Conservation (phyloP, 92 coral and sea anemone species). For the Zoanthus solanderi region DNA sequence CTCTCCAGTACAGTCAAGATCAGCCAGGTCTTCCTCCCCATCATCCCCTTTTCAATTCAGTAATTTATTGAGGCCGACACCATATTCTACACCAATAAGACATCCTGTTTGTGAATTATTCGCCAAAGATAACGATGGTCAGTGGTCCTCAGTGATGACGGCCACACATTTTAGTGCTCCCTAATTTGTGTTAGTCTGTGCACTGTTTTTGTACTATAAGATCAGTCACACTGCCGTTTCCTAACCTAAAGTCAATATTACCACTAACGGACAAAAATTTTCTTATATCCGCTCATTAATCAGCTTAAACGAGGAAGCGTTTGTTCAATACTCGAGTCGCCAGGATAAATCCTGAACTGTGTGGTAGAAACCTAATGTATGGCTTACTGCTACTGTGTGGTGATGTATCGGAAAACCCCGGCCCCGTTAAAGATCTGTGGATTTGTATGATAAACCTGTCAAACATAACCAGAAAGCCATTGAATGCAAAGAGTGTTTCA, state of each 20-base stretch:
- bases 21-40: no score
- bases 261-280: slow-evolving; percentile 8
- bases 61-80: no score
- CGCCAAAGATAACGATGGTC: not conserved
- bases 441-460: slow-evolving; percentile 27
- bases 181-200: slow-evolving; percentile 12
- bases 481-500: slow-evolving; percentile 28
- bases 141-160: slow-evolving; percentile 18
- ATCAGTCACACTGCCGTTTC: slow-evolving; percentile 13
- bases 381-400: slow-evolving; percentile 35
- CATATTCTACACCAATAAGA: no score
- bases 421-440: slow-evolving; percentile 7
- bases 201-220: slow-evolving; percentile 16
- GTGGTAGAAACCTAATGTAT: slow-evolving; percentile 25
- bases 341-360: slow-evolving; percentile 15
- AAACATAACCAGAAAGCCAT: slow-evolving; percentile 37
- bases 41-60: no score
- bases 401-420: slow-evolving; percentile 1
- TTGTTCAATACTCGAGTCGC: slow-evolving; percentile 4
- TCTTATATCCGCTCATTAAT: slow-evolving; percentile 9
- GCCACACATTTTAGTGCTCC: slow-evolving; percentile 11
- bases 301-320: slow-evolving; percentile 21
- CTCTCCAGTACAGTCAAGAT: no score
- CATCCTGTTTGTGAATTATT: no score
- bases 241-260: not conserved